Evolutionary conservation across 30 jellyfish, hydroid and myxozoan genomes (phyloP), one percentile per base, ranked within the genome.

Genomic region (Sanderia malayensis): DNA sequence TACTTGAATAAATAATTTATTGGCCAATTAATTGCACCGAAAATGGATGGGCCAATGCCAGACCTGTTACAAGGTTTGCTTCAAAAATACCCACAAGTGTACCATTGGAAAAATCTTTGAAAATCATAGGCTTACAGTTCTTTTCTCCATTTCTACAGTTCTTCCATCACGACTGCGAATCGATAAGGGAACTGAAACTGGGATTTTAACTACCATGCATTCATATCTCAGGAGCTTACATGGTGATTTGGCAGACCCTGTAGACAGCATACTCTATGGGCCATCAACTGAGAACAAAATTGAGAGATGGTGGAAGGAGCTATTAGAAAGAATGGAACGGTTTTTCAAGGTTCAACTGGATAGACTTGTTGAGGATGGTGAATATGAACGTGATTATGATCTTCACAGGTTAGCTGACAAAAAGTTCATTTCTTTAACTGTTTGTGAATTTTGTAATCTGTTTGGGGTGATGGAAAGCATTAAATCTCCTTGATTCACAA

Each of bases 221-320:
- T 76, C 72, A 6, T 70, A 9, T 26, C 30, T 70, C 25, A 70
- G 72, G 13, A 9, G 7, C 8, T 25, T 9, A 3, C 3, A 9
- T 18, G 82, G 29, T 26, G 49, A 25, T 19, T 24, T 37, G 67
- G 71, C 27, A 37, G 52, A 37, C 13, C 10, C 52, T 37, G 52
- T 4, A 6, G 75, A 70, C 13, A 17, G 76, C 1, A 26, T 70
- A 20, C 8, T 70, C 21, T 46, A 70, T 70, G 82, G 82, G 21
- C 70, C 76, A 2, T 49, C 64, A 9, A 49, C 64, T 2, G 8
- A 11, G 3, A 49, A 49, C 18, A 15, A 49, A 78, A 74, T 74
- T 33, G 86, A 74, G 61, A 44, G 86, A 29, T 74, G 86, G 86
- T 74, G 86, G 86, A 74, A 62, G 41, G 86, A 74, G 28, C 71